Evolutionary conservation across 2,797 vertebrate genomes (phyloP).

Genomic region (Thaleichthys pacificus): DNA sequence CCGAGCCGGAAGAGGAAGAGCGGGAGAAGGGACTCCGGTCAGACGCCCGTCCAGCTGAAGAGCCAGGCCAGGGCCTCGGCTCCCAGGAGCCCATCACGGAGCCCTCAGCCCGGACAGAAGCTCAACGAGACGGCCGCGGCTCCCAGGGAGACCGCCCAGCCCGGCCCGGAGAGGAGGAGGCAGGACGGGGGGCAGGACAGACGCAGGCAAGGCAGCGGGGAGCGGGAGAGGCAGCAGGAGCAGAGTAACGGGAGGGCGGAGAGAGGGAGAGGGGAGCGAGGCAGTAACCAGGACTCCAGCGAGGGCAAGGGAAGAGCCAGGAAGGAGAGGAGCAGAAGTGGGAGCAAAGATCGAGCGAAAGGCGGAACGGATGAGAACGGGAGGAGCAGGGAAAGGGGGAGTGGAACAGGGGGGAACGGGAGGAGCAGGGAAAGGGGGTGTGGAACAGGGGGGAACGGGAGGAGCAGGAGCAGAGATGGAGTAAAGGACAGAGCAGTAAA

Average conservation of each 20-base stretch:
- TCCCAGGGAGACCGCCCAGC: slow-evolving; percentile 49
- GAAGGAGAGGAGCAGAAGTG: slow-evolving; percentile 60
- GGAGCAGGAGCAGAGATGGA: slow-evolving; percentile 27
- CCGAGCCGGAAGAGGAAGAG: slow-evolving; percentile 77
- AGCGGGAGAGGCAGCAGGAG: slow-evolving; percentile 58
- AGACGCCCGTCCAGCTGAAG: slow-evolving; percentile 72
- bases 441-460: slow-evolving; percentile 42
- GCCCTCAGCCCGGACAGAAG: slow-evolving; percentile 66
- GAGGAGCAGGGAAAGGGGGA: background rate
- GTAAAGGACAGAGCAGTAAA: slow-evolving; percentile 38
- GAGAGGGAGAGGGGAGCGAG: slow-evolving; percentile 55
- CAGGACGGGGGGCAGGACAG: slow-evolving; percentile 27
- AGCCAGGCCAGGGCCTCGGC: slow-evolving; percentile 74
- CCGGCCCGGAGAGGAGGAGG: slow-evolving; percentile 51
- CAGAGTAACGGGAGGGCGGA: slow-evolving; percentile 57
- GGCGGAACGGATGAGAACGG: background rate
- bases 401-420: slow-evolving; percentile 31
- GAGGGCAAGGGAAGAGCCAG: slow-evolving; percentile 40
- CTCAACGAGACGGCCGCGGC: slow-evolving; percentile 49
- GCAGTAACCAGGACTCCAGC: slow-evolving; percentile 51
- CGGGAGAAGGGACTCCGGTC: slow-evolving; percentile 80
- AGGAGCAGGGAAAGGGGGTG: slow-evolving; percentile 28
- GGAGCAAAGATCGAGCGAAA: slow-evolving; percentile 50
- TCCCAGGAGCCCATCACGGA: slow-evolving; percentile 69
- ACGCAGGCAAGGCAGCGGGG: no score